Base-by-base conservation (phyloP, 2,888 invertebrate genomes). In the Arenicola marina region DNA sequence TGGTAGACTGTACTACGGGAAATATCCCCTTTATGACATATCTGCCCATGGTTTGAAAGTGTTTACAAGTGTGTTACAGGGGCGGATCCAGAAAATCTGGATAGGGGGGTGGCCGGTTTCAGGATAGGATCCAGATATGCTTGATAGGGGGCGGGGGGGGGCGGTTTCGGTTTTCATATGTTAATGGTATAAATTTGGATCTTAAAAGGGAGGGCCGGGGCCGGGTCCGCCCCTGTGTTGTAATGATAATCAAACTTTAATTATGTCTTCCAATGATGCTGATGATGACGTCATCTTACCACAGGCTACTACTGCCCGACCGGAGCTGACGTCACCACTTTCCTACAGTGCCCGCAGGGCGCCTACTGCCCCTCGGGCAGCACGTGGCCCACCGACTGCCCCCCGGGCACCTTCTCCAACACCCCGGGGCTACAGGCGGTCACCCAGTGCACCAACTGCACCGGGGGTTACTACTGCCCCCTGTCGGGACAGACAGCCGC, bases 381-480 rank as follows among this genome's bases (percentile, higher is more conserved):
- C 44, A 67, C 66, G 15, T 43, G 44, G 4, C 79, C 80, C 1
- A 67, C 59, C 4, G 66, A 71, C 2, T 81, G 80, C 64, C 78
- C 76, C 0, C 61, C 69, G 0, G 80, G 80, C 1, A 75, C 78
- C 0, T 81, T 75, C 73, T 79, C 79, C 43, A 77, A 76, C 62
- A 63, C 69, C 18, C 67, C 75, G 3, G 74, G 70, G 1, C 59
- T 80, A 51, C 69, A 66, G 2, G 69, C 70, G 21, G 63, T 62
- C 4, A 59, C 64, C 15, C 72, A 79, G 38, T 81, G 81, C 66
- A 74, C 73, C 24, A 56, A 71, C 7, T 81, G 81, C 74, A 72
- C 73, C 7, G 80, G 79, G 4, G 78, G 79, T 1, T 76, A 75
- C 76, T 78, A 78, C 2, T 81, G 81, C 71, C 80, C 80, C 53